Evolutionary conservation across 2,888 invertebrate species (phyloP).

Genomic region (Schizotus pectinicornis): DNA sequence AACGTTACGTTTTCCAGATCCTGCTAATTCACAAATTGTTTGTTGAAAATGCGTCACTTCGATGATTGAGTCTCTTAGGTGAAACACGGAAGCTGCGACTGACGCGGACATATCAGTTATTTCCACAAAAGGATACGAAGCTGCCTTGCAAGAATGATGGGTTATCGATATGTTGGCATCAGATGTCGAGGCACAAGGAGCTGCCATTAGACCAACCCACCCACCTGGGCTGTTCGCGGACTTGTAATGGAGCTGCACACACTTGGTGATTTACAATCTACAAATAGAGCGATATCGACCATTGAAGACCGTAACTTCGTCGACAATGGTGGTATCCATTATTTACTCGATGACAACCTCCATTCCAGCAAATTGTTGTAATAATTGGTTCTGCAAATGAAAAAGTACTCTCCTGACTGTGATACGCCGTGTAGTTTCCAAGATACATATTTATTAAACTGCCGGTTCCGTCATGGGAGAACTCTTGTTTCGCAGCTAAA

Average conservation of each 20-base stretch:
- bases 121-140: too few relatives aligned
- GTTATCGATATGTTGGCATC: too few relatives aligned
- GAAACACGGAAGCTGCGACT: too few relatives aligned
- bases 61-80: too few relatives aligned
- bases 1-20: too few relatives aligned
- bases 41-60: too few relatives aligned
- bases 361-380: slow-evolving; percentile 25
- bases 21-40: too few relatives aligned
- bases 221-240: too few relatives aligned
- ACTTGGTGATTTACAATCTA: slow-evolving; percentile 10
- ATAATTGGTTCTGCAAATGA: slow-evolving; percentile 24
- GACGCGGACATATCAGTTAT: too few relatives aligned
- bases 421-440: not conserved
- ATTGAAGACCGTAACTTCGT: slow-evolving; percentile 4
- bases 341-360: slow-evolving; percentile 23
- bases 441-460: slow-evolving; percentile 17
- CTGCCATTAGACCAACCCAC: too few relatives aligned
- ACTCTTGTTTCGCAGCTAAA: not conserved
- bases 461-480: slow-evolving; percentile 2
- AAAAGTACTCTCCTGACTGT: slow-evolving; percentile 8
- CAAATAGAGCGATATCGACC: slow-evolving; percentile 2
- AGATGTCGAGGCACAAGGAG: too few relatives aligned
- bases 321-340: slow-evolving; percentile 7
- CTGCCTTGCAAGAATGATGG: too few relatives aligned
- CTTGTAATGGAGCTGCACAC: slow-evolving; percentile 1